A percentile compares a stretch with the other conserved stretches of the same genome.
phyloP scores from a whole-genome alignment of 2,888 invertebrate genomes.

The Apotomis turbidana region DNA sequence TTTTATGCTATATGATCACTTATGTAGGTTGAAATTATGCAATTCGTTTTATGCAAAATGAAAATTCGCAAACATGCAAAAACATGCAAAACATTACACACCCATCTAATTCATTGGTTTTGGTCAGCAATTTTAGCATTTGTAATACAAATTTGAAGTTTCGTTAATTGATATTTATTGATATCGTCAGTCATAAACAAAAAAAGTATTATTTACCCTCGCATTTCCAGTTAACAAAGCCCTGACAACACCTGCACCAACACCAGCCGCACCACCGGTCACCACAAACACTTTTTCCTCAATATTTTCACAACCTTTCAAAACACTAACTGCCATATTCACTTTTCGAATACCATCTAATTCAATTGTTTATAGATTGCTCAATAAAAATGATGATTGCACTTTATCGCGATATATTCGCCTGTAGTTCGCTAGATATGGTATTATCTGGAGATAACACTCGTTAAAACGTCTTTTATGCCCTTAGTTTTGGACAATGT shows the following conservation, averaged over 20 bases:
- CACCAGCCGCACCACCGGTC: constrained; percentile 73
- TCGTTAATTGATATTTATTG: background rate
- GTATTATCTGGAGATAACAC: constrained; percentile 26
- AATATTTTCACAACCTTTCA: constrained; percentile 46
- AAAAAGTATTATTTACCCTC: constrained; percentile 54
- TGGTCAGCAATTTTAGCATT: no score
- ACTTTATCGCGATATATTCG: constrained; percentile 13
- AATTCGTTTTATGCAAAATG: no score
- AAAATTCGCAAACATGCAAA: no score
- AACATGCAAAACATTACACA: no score
- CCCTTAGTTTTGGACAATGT: constrained; percentile 13
- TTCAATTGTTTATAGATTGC: constrained; percentile 19
- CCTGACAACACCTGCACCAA: constrained; percentile 69
- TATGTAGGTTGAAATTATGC: no score
- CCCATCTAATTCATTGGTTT: no score
- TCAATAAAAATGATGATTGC: constrained; percentile 1
- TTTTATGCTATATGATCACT: no score
- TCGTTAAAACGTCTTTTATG: constrained; percentile 36
- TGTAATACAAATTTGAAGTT: no score
- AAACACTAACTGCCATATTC: constrained; percentile 19
- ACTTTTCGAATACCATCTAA: background rate
- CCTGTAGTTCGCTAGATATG: constrained; percentile 8
- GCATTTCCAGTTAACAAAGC: constrained; percentile 65
- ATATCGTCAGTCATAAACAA: background rate
- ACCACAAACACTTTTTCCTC: constrained; percentile 72